A percentile compares a stretch with the other conserved stretches of the same genome.
Evolutionary conservation across 2,888 invertebrate species (phyloP).

Genomic region (Lymantria monacha): DNA sequence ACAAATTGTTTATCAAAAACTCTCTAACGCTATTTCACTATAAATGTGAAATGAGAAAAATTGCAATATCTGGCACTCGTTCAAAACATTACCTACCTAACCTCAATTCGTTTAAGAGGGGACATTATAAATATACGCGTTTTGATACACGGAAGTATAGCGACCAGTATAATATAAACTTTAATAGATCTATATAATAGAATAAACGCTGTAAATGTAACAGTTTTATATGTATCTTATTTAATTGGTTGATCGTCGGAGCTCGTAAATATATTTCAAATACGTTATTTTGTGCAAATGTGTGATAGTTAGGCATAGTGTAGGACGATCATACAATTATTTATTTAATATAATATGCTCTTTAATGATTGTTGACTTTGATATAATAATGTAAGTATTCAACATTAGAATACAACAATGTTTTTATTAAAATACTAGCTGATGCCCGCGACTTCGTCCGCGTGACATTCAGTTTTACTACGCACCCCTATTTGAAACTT

Average conservation of each 20-base stretch:
- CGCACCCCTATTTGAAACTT: too few species aligned
- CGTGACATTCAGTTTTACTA: too few species aligned
- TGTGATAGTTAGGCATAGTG: slow-evolving; percentile 22
- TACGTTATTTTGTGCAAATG: slow-evolving; percentile 34
- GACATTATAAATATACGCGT: slow-evolving; percentile 34
- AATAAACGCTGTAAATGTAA: background rate
- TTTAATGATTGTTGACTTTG: too few species aligned
- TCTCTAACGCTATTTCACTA: slow-evolving; percentile 4
- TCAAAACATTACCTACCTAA: slow-evolving; percentile 25
- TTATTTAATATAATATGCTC: background rate
- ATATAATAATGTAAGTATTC: too few species aligned
- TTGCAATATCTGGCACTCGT: slow-evolving; percentile 37
- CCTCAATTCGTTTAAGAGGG: slow-evolving; percentile 34
- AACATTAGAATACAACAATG: too few species aligned
- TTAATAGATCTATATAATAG: background rate
- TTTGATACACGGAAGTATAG: slow-evolving; percentile 32
- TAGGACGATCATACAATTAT: slow-evolving; percentile 12
- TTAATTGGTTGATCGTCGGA: slow-evolving; percentile 18
- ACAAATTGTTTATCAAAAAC: slow-evolving; percentile 3
- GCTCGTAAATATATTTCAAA: slow-evolving; percentile 28
- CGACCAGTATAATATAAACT: slow-evolving; percentile 11
- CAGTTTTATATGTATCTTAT: background rate
- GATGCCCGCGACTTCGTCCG: too few species aligned
- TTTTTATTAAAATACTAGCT: too few species aligned
- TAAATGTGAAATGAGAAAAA: slow-evolving; percentile 20